These are phyloP conservation scores for Ophion ellenae DNA, from an alignment of 2,888 invertebrate genomes.

Conservation along the genomic window DNA sequence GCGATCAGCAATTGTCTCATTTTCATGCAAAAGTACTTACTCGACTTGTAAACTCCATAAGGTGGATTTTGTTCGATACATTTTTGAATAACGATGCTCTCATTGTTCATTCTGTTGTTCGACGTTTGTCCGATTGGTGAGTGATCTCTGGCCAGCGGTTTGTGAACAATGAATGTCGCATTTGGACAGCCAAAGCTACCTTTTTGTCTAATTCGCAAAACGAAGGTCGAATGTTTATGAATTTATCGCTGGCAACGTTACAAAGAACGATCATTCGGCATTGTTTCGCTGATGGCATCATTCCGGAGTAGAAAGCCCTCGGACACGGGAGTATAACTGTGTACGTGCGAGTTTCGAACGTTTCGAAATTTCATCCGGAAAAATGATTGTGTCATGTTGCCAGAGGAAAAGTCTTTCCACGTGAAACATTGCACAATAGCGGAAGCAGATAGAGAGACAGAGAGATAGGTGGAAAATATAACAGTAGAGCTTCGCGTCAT, in stretches of 20 bases:
- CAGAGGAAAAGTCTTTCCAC: conserved; percentile 20
- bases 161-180: neutral
- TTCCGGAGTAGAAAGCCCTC: conserved; percentile 4
- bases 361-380: conserved; percentile 36
- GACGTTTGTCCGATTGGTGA: neutral
- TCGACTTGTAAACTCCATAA: too few species aligned
- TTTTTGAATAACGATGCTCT: neutral
- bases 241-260: too few species aligned
- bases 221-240: neutral
- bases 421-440: conserved; percentile 29
- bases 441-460: neutral
- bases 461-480: conserved; percentile 13
- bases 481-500: conserved; percentile 31
- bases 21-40: too few species aligned
- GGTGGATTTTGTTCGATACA: too few species aligned
- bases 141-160: neutral
- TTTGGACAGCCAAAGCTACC: neutral
- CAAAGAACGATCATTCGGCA: conserved; percentile 8
- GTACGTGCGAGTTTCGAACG: neutral
- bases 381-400: conserved; percentile 29
- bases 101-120: neutral
- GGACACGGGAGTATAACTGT: neutral
- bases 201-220: neutral
- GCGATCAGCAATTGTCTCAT: too few species aligned
- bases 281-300: conserved; percentile 47